Evolutionary conservation across 2,113 vertebrate genomes (phyloP).

Genomic region (Eulemur macaco): DNA sequence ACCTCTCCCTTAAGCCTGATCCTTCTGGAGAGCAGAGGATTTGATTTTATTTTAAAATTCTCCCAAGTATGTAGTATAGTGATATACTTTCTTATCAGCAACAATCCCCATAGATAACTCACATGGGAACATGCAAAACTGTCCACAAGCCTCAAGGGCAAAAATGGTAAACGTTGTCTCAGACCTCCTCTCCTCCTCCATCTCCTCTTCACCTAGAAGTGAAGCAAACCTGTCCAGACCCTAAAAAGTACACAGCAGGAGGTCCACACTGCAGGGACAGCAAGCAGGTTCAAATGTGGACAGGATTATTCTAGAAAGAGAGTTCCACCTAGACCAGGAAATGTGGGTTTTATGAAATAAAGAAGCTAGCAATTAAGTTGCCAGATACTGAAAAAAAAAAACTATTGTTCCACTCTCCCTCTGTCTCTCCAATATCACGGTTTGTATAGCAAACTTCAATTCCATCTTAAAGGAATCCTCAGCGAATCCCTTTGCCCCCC

Average conservation of each 20-base stretch:
- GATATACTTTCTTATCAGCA: neutral
- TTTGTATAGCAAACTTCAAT: neutral
- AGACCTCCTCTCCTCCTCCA: neutral
- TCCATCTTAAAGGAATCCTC: neutral
- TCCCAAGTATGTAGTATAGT: neutral
- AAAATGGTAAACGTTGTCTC: neutral
- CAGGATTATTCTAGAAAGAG: neutral
- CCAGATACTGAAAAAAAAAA: neutral
- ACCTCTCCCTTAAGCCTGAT: neutral
- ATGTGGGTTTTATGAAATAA: neutral
- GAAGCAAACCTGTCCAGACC: neutral
- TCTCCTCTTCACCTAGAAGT: neutral
- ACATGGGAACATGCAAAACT: neutral
- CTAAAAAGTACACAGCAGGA: neutral
- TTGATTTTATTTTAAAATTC: neutral
- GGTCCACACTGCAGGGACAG: neutral
- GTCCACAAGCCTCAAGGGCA: neutral
- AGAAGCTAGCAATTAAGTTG: neutral
- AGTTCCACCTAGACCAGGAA: neutral
- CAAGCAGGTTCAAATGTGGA: neutral
- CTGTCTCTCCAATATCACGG: neutral
- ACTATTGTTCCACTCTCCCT: neutral
- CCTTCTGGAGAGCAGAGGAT: neutral
- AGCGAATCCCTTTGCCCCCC: neutral
- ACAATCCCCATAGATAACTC: neutral